phyloP scores from a whole-genome alignment of 2,797 vertebrate species.

The Poliocrania exsul region DNA sequence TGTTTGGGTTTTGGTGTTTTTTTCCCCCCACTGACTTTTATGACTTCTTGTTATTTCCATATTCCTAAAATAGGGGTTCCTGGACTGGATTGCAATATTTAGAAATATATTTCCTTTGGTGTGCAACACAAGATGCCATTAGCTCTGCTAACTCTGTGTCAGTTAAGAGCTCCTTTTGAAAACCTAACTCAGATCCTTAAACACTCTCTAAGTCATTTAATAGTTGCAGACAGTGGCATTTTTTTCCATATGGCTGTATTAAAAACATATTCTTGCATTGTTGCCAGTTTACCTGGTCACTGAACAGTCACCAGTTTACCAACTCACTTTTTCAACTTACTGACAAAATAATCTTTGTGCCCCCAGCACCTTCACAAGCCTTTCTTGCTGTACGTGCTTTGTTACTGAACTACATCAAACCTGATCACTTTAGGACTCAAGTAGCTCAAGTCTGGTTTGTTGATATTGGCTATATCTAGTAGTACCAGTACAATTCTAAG shows the following conservation, averaged over 20 bases:
- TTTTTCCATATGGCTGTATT: background rate
- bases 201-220: background rate
- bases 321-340: background rate
- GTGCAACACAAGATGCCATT: background rate
- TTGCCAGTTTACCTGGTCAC: background rate
- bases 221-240: background rate
- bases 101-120: background rate
- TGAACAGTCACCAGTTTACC: background rate
- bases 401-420: background rate
- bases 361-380: background rate
- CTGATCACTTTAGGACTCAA: background rate
- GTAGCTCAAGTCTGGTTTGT: background rate
- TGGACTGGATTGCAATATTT: background rate
- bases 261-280: background rate
- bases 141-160: background rate
- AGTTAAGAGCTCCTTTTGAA: background rate
- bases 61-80: background rate
- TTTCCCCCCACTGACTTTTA: background rate
- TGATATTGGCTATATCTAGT: background rate
- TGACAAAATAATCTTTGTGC: background rate
- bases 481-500: background rate
- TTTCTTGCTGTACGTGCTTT: background rate
- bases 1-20: background rate
- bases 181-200: background rate
- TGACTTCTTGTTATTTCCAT: background rate